Evolutionary conservation across 2,113 vertebrate species (phyloP).

Genomic region (Chinchilla lanigera): DNA sequence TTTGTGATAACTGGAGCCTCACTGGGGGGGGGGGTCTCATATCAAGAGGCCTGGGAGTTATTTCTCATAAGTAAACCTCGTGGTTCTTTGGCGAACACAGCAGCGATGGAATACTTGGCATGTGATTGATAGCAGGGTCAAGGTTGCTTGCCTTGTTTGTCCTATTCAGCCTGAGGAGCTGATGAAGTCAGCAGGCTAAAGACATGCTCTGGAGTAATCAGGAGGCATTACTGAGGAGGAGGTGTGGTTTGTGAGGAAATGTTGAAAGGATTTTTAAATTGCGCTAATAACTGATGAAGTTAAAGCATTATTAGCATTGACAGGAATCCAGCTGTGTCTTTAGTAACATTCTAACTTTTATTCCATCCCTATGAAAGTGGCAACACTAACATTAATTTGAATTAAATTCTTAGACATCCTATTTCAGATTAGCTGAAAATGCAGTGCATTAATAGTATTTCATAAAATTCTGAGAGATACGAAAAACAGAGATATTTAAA

Average conservation of each 20-base stretch:
- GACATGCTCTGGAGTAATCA: neutral
- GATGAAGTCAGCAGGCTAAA: constrained; percentile 19
- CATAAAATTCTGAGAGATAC: neutral
- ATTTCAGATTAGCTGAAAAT: constrained; percentile 40
- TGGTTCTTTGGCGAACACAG: neutral
- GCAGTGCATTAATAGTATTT: neutral
- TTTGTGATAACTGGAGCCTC: neutral
- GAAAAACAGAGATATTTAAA: constrained; percentile 24
- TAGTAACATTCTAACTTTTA: constrained; percentile 55
- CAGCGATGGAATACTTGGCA: neutral
- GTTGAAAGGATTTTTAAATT: constrained; percentile 56
- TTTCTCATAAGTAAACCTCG: neutral
- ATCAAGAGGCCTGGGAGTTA: neutral
- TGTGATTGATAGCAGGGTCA: neutral
- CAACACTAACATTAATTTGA: constrained; percentile 38
- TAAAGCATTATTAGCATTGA: constrained; percentile 41
- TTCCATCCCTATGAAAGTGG: neutral
- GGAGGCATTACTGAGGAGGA: constrained; percentile 45
- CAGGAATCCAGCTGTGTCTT: constrained; percentile 28
- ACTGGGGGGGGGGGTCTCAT: neutral
- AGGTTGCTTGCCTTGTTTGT: neutral
- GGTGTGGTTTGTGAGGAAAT: constrained; percentile 3
- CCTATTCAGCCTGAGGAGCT: neutral
- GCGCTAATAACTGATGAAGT: constrained; percentile 32
- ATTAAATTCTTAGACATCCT: constrained; percentile 38